These are phyloP conservation scores for Monochamus alternatus DNA, from an alignment of 2,888 invertebrate genomes.

Conservation along the genomic window DNA sequence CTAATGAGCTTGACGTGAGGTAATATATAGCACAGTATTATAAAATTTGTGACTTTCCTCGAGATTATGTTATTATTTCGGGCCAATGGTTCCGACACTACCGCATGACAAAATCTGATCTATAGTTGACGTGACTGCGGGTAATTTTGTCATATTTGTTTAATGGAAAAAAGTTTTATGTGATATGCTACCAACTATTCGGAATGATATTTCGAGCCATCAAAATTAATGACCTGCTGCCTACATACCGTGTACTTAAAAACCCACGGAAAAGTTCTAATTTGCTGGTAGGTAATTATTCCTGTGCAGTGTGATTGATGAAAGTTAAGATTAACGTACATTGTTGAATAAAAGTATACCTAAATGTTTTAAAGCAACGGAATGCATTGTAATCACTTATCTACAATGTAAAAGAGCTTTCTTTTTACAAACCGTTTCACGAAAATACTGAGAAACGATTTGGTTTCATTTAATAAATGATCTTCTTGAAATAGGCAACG, in stretches of 20 bases:
- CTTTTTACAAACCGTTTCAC: too few species aligned
- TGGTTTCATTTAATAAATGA: too few species aligned
- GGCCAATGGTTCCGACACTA: slow-evolving; percentile 31
- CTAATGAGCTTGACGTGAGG: slow-evolving; percentile 28
- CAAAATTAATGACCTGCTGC: slow-evolving; percentile 6
- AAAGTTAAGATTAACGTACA: too few species aligned
- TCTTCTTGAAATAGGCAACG: too few species aligned
- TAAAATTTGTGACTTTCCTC: slow-evolving; percentile 31
- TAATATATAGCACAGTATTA: slow-evolving; percentile 26
- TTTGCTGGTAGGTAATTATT: not conserved
- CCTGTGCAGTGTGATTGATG: not conserved
- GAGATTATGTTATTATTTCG: slow-evolving; percentile 33
- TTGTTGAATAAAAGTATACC: too few species aligned
- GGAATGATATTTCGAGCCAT: slow-evolving; percentile 7
- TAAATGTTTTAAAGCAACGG: too few species aligned
- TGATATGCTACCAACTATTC: not conserved
- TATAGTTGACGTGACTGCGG: slow-evolving; percentile 31
- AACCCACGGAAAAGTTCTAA: not conserved
- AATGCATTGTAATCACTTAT: too few species aligned
- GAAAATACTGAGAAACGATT: too few species aligned
- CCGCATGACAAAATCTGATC: slow-evolving; percentile 30
- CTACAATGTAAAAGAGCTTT: too few species aligned
- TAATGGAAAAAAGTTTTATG: slow-evolving; percentile 12
- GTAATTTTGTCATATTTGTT: slow-evolving; percentile 30
- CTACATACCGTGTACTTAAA: not conserved